These are phyloP conservation scores for human (Homo sapiens) DNA, from an alignment of 2,113 vertebrate species.

Conservation along the genomic window GRCh38 chr7:33702501-33703000, in stretches of 20 bases:
- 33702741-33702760: background rate
- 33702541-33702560: background rate
- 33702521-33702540: background rate
- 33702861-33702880: background rate
- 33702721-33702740: background rate
- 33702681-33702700: background rate
- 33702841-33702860: background rate
- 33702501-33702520: background rate
- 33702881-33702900: background rate
- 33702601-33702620: background rate
- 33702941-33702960: background rate
- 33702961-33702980: background rate
- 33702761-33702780: background rate
- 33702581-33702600: background rate
- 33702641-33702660: background rate
- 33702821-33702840: background rate
- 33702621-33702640: background rate
- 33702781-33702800: background rate
- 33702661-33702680: background rate
- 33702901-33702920: background rate
- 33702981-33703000: background rate
- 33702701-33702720: background rate
- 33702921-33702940: background rate
- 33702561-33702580: background rate
- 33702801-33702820: background rate